Conservation (phyloP, 2,113 vertebrate genomes). For the Alouatta palliata region DNA sequence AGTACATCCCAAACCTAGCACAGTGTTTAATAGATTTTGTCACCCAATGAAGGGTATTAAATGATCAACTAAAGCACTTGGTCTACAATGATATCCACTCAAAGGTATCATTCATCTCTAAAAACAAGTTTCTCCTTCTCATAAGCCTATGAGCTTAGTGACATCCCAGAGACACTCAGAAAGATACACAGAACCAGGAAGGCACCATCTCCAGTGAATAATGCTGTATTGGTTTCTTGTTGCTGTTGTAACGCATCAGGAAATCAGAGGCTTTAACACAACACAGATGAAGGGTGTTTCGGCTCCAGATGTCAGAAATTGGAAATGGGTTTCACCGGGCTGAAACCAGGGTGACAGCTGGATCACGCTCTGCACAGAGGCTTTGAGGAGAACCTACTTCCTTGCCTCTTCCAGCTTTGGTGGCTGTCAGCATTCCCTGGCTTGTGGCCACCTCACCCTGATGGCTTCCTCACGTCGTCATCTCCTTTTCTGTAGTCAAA, state of each 20-base stretch:
- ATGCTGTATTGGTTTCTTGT: background rate
- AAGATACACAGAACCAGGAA: background rate
- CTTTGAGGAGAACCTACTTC: background rate
- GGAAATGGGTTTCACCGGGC: background rate
- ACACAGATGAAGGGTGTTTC: accelerated
- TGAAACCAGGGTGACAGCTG: background rate
- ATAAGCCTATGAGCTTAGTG: background rate
- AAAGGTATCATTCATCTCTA: background rate
- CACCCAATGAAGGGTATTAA: too few species aligned
- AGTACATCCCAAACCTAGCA: background rate
- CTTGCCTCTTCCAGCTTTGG: background rate
- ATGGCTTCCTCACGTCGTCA: background rate
- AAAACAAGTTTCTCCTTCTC: background rate
- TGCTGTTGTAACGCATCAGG: background rate
- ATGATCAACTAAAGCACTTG: background rate
- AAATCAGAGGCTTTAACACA: too few species aligned
- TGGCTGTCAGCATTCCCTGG: background rate
- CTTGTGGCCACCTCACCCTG: background rate
- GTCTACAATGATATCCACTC: accelerated
- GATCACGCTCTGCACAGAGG: accelerated
- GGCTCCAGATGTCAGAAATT: background rate
- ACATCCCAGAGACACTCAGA: background rate
- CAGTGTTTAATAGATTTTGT: background rate
- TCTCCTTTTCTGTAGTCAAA: background rate
- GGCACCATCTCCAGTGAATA: background rate